A percentile compares a stretch with the other conserved stretches of the same genome.
phyloP scores from a whole-genome alignment of 2,797 vertebrate species.

The Periparus ater region DNA sequence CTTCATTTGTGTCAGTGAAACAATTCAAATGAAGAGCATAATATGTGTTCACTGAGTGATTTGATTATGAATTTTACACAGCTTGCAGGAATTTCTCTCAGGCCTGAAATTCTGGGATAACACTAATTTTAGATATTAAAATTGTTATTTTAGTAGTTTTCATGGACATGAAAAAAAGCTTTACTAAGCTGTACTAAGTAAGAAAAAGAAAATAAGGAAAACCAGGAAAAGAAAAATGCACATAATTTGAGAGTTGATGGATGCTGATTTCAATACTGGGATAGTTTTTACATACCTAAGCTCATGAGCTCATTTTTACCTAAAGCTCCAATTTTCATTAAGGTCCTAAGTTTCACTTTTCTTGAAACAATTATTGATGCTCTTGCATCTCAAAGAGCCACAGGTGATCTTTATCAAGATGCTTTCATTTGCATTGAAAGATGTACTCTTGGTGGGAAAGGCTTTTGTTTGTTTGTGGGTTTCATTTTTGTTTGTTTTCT shows the following conservation, averaged over 20 bases:
- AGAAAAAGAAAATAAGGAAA: not conserved
- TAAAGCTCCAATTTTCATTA: not conserved
- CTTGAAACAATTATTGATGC: not conserved
- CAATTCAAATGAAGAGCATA: not conserved
- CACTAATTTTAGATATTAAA: not conserved
- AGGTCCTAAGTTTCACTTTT: not conserved
- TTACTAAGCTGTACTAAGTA: not conserved
- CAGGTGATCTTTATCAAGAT: not conserved
- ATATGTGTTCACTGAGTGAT: not conserved
- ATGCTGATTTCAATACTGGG: not conserved
- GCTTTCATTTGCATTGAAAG: not conserved
- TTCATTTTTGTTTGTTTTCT: not conserved
- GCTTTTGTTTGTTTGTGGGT: not conserved
- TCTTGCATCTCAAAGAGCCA: not conserved
- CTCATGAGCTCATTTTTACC: not conserved
- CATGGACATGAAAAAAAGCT: not conserved
- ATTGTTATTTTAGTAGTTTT: not conserved
- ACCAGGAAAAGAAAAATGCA: not conserved
- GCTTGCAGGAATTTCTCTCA: not conserved
- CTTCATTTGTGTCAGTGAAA: not conserved
- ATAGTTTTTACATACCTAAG: not conserved
- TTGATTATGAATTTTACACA: not conserved
- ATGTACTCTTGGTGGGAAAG: not conserved
- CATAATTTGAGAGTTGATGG: fast-evolving
- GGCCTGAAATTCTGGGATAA: not conserved